A percentile compares a stretch with the other conserved stretches of the same genome.
Conservation (phyloP, 2,888 invertebrate species). For the Epinotia demarniana region DNA sequence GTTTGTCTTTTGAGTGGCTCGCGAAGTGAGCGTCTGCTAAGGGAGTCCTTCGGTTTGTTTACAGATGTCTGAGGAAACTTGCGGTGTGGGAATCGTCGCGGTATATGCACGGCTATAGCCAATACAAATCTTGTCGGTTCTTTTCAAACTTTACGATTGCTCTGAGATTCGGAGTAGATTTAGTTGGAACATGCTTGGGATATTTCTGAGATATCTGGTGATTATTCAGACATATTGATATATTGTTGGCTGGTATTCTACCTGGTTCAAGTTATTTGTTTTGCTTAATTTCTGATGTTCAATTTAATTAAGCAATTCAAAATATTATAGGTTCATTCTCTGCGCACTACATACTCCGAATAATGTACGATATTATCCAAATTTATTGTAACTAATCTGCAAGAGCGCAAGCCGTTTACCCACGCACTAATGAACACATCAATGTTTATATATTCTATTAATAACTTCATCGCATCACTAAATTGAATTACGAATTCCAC, state of each 20-base stretch:
- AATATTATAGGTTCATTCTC: background rate
- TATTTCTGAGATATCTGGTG: no score
- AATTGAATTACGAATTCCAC: slow-evolving; percentile 7
- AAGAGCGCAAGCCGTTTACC: background rate
- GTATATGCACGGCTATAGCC: background rate
- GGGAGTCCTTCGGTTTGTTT: slow-evolving; percentile 5
- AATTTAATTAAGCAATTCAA: background rate
- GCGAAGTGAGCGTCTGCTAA: slow-evolving; percentile 19
- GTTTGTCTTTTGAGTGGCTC: slow-evolving; percentile 30
- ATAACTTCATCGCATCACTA: background rate
- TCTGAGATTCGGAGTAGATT: background rate
- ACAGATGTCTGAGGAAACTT: slow-evolving; percentile 9
- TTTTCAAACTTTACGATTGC: slow-evolving; percentile 13
- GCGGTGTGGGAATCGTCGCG: background rate
- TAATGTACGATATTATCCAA: background rate
- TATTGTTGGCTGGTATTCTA: no score
- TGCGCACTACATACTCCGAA: background rate
- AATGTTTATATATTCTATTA: slow-evolving; percentile 9
- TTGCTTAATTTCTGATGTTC: background rate
- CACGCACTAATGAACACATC: slow-evolving; percentile 16
- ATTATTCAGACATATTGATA: no score
- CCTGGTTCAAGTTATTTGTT: background rate
- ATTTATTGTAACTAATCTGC: slow-evolving; percentile 7
- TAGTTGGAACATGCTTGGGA: background rate
- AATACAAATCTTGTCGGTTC: background rate